Base-by-base conservation (phyloP, 2,888 invertebrate genomes). In the Drosophila aldrichi region DNA sequence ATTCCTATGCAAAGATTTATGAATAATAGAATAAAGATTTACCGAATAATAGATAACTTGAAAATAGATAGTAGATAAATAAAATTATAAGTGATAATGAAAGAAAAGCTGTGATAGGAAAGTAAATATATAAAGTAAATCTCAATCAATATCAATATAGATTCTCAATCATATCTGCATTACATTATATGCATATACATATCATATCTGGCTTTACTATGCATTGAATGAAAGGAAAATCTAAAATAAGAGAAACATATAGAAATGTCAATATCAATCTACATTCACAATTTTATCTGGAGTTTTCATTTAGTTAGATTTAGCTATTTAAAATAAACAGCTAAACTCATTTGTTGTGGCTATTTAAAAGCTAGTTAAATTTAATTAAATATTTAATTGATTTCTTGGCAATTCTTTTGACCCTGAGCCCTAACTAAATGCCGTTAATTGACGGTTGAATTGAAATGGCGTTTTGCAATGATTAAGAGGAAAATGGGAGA, bases 401-500 rank as follows among this genome's bases (percentile, higher is more conserved):
- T 34, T 32, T 65, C n/a, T 38, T 51, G 20, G 12, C 36, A 41
- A 43, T 5, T 25, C n/a, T 43, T 16, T 25, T 10, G 14, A 29
- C 14, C 12, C 12, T 20, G 38, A 32, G 44, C 32, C 51, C 18
- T 16, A 14, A 20, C 25, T 62, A 58, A 73, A 62, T 48, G 59
- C 46, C 49, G 60, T 66, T 56, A 66, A 46, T 41, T 58, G 52
- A 61, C 20, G 41, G 32, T 56, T 58, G 55, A 55, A 44, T 57
- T 60, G 59, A 73, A 71, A 68, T 70, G 66, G 66, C 49, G 48
- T 62, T 59, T 72, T 40, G 63, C 40, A 64, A 63, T 74, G 69
- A 60, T 67, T 74, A 44, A 57, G 54, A 52, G 58, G 65, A 70
- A 68, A 77, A 77, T 70, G 59, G 78, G 74, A 77, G 77, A 77